A percentile compares a stretch with the other conserved stretches of the same genome.
phyloP scores from a whole-genome alignment of 2,797 vertebrate genomes.

The Melopsittacus undulatus region DNA sequence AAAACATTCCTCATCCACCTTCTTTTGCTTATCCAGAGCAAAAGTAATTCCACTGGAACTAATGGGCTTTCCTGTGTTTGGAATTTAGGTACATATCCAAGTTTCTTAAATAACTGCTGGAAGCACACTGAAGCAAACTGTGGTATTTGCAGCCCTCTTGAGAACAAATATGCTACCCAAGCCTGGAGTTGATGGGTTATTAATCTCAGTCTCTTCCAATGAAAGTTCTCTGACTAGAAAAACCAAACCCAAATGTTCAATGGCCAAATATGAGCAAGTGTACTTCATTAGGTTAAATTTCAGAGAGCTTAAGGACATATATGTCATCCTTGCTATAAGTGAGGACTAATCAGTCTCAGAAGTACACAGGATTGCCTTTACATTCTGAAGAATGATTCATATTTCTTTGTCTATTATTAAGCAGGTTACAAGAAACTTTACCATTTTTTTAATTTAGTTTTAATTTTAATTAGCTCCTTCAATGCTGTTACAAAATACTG shows the following conservation, averaged over 20 bases:
- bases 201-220: background rate
- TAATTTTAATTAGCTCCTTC: background rate
- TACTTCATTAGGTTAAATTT: background rate
- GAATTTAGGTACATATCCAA: background rate
- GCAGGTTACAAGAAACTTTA: background rate
- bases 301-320: background rate
- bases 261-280: background rate
- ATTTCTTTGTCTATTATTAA: background rate
- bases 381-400: background rate
- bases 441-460: background rate
- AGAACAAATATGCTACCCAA: background rate
- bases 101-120: background rate
- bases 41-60: background rate
- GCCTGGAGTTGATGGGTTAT: background rate
- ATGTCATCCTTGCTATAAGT: background rate
- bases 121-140: background rate
- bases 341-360: background rate
- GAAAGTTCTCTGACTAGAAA: background rate
- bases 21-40: background rate
- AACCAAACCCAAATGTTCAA: background rate
- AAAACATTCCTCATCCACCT: background rate
- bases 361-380: background rate
- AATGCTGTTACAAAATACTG: background rate
- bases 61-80: background rate
- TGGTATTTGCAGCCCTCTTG: background rate